A percentile compares a stretch with the other conserved stretches of the same genome.
These are phyloP conservation scores for Armadillidium nasatum DNA, from an alignment of 1,140 invertebrate genomes.

Conservation along the genomic window DNA sequence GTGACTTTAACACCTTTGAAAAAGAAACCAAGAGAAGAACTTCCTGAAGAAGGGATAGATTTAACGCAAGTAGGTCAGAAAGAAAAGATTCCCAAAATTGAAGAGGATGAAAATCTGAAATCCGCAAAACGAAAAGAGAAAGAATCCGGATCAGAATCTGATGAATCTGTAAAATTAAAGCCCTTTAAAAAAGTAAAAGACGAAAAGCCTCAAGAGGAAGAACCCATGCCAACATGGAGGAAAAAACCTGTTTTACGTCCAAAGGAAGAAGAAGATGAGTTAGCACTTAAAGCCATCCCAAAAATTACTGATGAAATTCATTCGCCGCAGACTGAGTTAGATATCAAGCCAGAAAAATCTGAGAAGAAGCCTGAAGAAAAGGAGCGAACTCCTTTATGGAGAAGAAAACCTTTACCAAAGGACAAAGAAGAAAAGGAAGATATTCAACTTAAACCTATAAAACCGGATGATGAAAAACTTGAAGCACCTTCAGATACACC, in stretches of 20 bases:
- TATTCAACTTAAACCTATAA: constrained; percentile 16
- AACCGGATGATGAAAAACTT: constrained; percentile 1
- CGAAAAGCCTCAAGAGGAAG: background rate
- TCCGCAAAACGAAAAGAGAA: constrained; percentile 14
- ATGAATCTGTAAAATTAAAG: constrained; percentile 24
- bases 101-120: constrained; percentile 3
- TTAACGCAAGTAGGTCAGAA: background rate
- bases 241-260: background rate
- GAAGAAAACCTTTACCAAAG: background rate
- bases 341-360: background rate
- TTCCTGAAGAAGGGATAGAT: background rate
- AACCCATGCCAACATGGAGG: background rate
- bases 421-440: background rate
- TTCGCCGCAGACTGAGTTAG: no score
- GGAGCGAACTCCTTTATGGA: background rate
- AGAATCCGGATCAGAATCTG: constrained; percentile 17
- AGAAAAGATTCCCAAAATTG: background rate
- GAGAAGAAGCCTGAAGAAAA: background rate
- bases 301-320: background rate
- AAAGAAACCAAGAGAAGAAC: constrained; percentile 43
- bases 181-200: constrained; percentile 26
- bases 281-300: no score
- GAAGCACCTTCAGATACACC: constrained; percentile 20
- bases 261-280: background rate
- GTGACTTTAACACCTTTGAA: constrained; percentile 51